phyloP scores from a whole-genome alignment of 2,888 invertebrate species.

The Diadromus collaris region DNA sequence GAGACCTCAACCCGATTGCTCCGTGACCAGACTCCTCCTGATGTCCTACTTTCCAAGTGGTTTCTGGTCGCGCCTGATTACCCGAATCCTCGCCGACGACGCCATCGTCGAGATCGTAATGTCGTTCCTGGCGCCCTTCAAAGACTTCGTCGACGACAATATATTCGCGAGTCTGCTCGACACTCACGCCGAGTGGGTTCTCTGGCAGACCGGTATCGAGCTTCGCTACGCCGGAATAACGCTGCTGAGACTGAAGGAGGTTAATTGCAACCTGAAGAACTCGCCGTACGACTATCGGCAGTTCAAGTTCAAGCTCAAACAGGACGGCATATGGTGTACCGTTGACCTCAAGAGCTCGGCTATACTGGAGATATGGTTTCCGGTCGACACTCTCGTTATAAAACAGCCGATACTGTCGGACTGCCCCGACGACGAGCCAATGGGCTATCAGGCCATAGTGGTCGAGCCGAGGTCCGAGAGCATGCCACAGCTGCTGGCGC shows the following conservation, averaged over 20 bases:
- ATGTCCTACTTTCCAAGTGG: constrained; percentile 99
- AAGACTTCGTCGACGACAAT: constrained; percentile 86
- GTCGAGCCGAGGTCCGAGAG: constrained; percentile 91
- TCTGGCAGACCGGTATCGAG: constrained; percentile 96
- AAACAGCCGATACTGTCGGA: constrained; percentile 80
- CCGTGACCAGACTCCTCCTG: constrained; percentile 89
- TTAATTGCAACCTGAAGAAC: constrained; percentile 83
- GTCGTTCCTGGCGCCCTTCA: constrained; percentile 86
- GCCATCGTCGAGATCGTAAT: constrained; percentile 90
- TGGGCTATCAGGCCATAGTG: constrained; percentile 85
- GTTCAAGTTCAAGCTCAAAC: constrained; percentile 86
- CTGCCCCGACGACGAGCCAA: constrained; percentile 80
- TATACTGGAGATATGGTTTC: constrained; percentile 92
- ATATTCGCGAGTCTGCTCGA: constrained; percentile 84
- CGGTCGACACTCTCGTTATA: constrained; percentile 85
- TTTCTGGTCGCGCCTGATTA: constrained; percentile 97
- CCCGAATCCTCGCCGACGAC: constrained; percentile 95
- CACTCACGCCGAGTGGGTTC: constrained; percentile 92
- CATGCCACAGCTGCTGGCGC: constrained; percentile 90
- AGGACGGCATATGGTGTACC: constrained; percentile 93
- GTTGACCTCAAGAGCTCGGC: constrained; percentile 90
- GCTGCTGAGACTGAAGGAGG: constrained; percentile 91
- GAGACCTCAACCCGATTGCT: constrained; percentile 82
- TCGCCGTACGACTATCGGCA: constrained; percentile 82
- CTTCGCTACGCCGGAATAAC: constrained; percentile 91